These are phyloP conservation scores for Platycercus adscitus DNA, from an alignment of 2,113 vertebrate species.

Conservation along the genomic window DNA sequence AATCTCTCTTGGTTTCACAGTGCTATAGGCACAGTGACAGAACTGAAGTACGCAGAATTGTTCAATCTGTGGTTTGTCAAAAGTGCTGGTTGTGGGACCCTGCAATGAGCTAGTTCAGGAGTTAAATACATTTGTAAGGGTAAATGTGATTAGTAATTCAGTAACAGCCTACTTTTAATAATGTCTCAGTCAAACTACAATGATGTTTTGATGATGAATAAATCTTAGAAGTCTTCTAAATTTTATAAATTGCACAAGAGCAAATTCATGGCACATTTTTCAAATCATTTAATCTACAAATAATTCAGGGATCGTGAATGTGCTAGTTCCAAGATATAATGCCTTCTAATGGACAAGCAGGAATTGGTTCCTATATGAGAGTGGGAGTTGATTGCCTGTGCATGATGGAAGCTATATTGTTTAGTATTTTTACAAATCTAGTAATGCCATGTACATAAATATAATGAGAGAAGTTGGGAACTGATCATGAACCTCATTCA, in stretches of 20 bases:
- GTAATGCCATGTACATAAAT: not conserved
- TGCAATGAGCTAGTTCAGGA: not conserved
- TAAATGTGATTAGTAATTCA: not conserved
- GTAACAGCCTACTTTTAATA: not conserved
- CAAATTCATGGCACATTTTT: not conserved
- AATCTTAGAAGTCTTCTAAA: not conserved
- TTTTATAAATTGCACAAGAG: not conserved
- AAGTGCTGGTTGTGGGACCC: not conserved
- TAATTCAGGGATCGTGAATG: not conserved
- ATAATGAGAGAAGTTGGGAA: conserved; percentile 22
- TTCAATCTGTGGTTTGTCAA: not conserved
- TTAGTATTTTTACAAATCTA: not conserved
- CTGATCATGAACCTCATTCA: conserved; percentile 26
- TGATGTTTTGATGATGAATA: not conserved
- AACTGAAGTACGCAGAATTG: not conserved
- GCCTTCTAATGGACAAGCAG: not conserved
- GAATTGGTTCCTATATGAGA: conserved; percentile 4
- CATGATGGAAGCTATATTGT: not conserved
- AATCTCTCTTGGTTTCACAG: not conserved
- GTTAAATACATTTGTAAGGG: not conserved
- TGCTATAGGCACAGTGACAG: not conserved
- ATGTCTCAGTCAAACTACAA: not conserved
- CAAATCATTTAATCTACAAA: not conserved
- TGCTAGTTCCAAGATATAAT: not conserved
- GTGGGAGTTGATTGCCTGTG: not conserved